A percentile compares a stretch with the other conserved stretches of the same genome.
These are phyloP conservation scores for Drosophila leonis DNA, from an alignment of 2,888 invertebrate genomes.

Conservation along the genomic window DNA sequence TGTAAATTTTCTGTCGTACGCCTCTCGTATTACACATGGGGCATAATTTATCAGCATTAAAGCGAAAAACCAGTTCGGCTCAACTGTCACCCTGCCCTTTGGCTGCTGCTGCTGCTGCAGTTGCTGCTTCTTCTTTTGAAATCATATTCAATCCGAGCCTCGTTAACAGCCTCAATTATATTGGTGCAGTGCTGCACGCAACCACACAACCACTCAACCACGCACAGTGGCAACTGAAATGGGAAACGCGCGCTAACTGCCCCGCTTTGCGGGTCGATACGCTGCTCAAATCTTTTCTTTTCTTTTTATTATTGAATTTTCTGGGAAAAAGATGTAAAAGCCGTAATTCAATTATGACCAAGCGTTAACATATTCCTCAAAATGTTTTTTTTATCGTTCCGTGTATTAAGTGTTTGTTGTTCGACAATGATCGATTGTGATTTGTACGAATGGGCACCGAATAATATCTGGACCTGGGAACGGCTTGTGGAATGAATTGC, in stretches of 20 bases:
- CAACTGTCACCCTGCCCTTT: slow-evolving; percentile 19
- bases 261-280: slow-evolving; percentile 30
- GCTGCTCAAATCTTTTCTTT: slow-evolving; percentile 13
- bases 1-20: slow-evolving; percentile 38
- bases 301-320: slow-evolving; percentile 44
- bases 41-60: slow-evolving; percentile 70
- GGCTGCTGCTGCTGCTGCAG: neutral
- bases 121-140: neutral
- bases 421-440: slow-evolving; percentile 82
- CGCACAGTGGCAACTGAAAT: slow-evolving; percentile 65
- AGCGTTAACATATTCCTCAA: slow-evolving; percentile 41
- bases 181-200: slow-evolving; percentile 52
- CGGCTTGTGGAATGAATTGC: slow-evolving; percentile 39
- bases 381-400: slow-evolving; percentile 34
- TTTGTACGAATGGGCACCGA: slow-evolving; percentile 61
- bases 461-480: slow-evolving; percentile 11
- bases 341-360: slow-evolving; percentile 64
- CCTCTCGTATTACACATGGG: slow-evolving; percentile 56
- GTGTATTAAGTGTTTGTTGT: slow-evolving; percentile 39
- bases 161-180: slow-evolving; percentile 58
- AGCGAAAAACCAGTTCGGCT: slow-evolving; percentile 60
- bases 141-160: slow-evolving; percentile 21
- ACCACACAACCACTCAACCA: slow-evolving; percentile 39
- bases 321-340: slow-evolving; percentile 61
- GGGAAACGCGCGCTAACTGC: slow-evolving; percentile 18